These are phyloP conservation scores for Drosophila punjabiensis DNA, from an alignment of 1,140 invertebrate genomes.

Conservation along the genomic window DNA sequence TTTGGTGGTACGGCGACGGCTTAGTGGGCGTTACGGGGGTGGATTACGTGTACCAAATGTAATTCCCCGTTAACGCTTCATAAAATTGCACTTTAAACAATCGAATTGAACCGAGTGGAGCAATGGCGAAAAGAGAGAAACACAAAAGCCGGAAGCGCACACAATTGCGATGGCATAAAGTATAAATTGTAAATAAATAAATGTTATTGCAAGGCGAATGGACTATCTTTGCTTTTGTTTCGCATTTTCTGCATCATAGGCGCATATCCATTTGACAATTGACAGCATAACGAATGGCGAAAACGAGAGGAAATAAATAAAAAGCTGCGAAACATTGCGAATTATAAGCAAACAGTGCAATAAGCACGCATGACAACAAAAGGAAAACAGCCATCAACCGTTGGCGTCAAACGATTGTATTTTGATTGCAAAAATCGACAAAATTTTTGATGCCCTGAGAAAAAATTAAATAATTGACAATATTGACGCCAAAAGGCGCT, in stretches of 20 bases:
- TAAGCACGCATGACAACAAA: neutral
- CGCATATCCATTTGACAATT: constrained; percentile 51
- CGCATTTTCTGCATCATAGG: constrained; percentile 40
- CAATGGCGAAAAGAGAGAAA: constrained; percentile 1
- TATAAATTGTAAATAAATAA: constrained; percentile 49
- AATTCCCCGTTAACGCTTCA: constrained; percentile 69
- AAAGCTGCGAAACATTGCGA: constrained; percentile 11
- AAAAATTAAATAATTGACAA: too few species aligned
- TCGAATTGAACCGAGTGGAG: constrained; percentile 44
- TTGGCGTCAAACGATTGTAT: neutral
- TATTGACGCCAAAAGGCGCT: too few species aligned
- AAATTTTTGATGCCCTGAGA: neutral
- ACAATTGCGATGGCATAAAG: constrained; percentile 40
- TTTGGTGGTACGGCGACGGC: constrained; percentile 2
- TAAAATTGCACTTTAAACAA: constrained; percentile 76
- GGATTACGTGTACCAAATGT: constrained; percentile 50
- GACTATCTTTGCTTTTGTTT: constrained; percentile 18
- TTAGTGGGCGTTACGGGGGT: constrained; percentile 4
- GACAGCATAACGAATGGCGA: constrained; percentile 12
- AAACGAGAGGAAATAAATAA: constrained; percentile 19
- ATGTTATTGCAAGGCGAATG: constrained; percentile 32
- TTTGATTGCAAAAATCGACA: neutral
- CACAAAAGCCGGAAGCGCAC: constrained; percentile 64
- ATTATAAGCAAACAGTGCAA: constrained; percentile 23
- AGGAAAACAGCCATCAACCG: neutral